Conservation (phyloP, 2,888 invertebrate species). For the Acleris cristana region DNA sequence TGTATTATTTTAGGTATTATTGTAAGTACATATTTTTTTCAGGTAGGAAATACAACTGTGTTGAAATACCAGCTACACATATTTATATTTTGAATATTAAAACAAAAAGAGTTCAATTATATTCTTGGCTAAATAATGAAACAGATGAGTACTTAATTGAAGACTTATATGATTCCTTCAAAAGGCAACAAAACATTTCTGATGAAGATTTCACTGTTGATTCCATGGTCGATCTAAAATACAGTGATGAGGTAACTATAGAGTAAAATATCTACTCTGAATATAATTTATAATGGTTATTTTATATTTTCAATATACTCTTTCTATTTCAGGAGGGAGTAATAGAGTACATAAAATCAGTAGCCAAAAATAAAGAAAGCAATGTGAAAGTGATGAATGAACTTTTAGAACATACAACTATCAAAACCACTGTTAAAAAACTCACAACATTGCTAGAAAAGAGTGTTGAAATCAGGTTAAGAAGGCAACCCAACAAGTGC, state of each 20-base stretch:
- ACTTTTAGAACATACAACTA: constrained; percentile 63
- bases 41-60: constrained; percentile 71
- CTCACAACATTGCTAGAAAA: constrained; percentile 80
- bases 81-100: constrained; percentile 81
- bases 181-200: constrained; percentile 60
- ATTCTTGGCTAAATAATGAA: constrained; percentile 57
- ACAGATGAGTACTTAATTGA: constrained; percentile 53
- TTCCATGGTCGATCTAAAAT: constrained; percentile 44
- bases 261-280: background rate
- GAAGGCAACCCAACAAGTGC: constrained; percentile 86
- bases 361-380: constrained; percentile 49
- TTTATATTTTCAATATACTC: constrained; percentile 4
- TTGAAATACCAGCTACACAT: constrained; percentile 86
- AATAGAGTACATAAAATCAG: constrained; percentile 55
- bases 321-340: constrained; percentile 58
- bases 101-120: constrained; percentile 55
- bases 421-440: constrained; percentile 69
- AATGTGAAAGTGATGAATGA: constrained; percentile 64
- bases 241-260: constrained; percentile 53
- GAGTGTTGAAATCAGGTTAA: constrained; percentile 85
- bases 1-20: background rate
- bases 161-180: constrained; percentile 59
- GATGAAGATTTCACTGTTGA: constrained; percentile 65
- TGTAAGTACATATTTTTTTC: constrained; percentile 45
- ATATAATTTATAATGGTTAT: background rate